These are phyloP conservation scores for Pelecanus crispus DNA, from an alignment of 2,113 vertebrate species.

Conservation along the genomic window DNA sequence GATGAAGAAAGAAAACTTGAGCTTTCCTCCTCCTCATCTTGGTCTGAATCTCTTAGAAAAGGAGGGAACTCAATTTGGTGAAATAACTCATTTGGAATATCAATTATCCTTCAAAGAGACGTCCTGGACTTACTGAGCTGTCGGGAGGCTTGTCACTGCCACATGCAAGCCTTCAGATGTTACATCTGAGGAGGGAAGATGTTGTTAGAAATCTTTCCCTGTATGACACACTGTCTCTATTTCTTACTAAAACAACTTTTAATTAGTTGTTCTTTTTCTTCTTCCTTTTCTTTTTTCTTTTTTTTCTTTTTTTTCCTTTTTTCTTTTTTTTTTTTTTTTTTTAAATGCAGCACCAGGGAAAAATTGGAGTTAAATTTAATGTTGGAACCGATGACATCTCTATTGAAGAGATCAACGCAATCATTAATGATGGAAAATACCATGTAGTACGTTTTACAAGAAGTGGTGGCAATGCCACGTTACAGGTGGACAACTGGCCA, in stretches of 20 bases:
- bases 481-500: conserved; percentile 98
- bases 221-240: neutral
- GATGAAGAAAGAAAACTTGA: neutral
- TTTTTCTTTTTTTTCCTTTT: neutral
- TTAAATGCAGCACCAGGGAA: conserved; percentile 86
- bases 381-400: conserved; percentile 98
- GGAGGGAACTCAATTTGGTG: neutral
- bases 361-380: conserved; percentile 97
- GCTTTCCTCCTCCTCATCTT: neutral
- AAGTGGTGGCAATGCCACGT: conserved; percentile 98
- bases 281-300: neutral
- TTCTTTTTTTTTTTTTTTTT: neutral
- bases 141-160: conserved; percentile 20
- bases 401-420: conserved; percentile 94
- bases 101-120: conserved; percentile 38
- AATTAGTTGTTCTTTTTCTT: conserved; percentile 16
- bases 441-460: conserved; percentile 98
- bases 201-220: neutral
- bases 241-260: conserved; percentile 11
- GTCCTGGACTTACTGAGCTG: neutral
- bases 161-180: conserved; percentile 1
- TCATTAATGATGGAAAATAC: conserved; percentile 99
- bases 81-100: conserved; percentile 35
- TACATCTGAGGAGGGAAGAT: neutral
- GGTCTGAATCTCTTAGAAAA: neutral